Conservation (phyloP, 2,888 invertebrate genomes). For the Thymelicus sylvestris region DNA sequence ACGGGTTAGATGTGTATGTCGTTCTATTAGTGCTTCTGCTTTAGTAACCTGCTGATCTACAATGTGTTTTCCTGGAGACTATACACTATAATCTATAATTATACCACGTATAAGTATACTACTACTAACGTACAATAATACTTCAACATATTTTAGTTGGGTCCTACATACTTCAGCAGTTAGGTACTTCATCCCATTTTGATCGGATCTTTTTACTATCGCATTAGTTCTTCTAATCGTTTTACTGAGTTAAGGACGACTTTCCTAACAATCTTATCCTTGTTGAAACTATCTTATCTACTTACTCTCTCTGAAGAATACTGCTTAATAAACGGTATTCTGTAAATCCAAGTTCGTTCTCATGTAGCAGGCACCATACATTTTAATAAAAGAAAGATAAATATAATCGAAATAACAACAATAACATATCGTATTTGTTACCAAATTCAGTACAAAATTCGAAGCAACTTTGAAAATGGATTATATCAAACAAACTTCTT, state of each 20-base stretch:
- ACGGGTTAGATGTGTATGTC: not conserved
- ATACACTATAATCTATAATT: no score
- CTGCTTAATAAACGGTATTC: not conserved
- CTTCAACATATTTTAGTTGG: no score
- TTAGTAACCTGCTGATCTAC: not conserved
- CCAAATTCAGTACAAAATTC: slow-evolving; percentile 13
- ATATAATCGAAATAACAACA: not conserved
- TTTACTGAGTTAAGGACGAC: no score
- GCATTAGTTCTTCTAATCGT: no score
- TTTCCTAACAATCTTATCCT: not conserved
- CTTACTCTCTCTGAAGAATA: not conserved
- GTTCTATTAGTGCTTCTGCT: slow-evolving; percentile 10
- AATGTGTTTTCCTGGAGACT: not conserved
- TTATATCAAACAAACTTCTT: slow-evolving; percentile 52
- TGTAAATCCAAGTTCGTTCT: no score
- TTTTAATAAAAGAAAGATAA: no score
- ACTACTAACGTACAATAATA: no score
- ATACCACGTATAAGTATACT: no score
- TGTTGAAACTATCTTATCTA: not conserved
- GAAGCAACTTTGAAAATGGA: slow-evolving; percentile 24
- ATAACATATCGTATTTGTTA: not conserved
- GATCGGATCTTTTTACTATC: no score
- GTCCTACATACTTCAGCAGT: no score
- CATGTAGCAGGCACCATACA: no score
- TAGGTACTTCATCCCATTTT: no score